Evolutionary conservation across 2,113 vertebrate species (phyloP), one percentile per base, ranked within the genome.

Genomic region (Tapirus terrestris): DNA sequence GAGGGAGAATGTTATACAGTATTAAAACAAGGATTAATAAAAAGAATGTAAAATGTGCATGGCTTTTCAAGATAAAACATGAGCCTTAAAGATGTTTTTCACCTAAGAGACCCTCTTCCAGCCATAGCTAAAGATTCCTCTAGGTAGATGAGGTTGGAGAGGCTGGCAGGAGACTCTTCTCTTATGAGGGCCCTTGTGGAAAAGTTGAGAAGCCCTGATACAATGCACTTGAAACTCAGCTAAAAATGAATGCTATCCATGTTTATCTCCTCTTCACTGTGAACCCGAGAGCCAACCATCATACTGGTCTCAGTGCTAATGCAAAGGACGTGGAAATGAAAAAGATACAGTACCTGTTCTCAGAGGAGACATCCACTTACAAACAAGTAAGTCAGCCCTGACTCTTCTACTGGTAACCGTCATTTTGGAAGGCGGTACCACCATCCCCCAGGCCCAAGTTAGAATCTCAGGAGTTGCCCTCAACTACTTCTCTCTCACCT

Each of bases 1-100:
- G 11, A 36, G 33, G 9, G 33, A 60, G 4, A 45, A 12, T 20
- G 29, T 48, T 67, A 56, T 23, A 53, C 51, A 53, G 12, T 53
- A 93, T 63, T 77, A 36, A 95, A 95, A 96, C 45, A 91, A 86
- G 13, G 23, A 89, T 63, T 85, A 93, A 43, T 45, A n/a, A 96
- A 33, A 88, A 89, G 29, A 90, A 89, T 75, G 70, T 45, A 93
- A 97, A 93, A 76, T 18, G 39, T 58, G 5, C 60, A 67, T 53
- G 33, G 45, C 33, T 84, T 91, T 82, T 84, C 73, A 88, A 85
- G 29, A 86, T 72, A 91, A 92, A 93, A 88, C 14, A n/a, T 36
- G 43, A 93, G 31, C 5, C 43, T 39, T 63, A 27, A 77, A 91
- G 53, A 48, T 3, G 68, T 70, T 85, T 97, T 75, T 36, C 16